These are phyloP conservation scores for Timema podura DNA, from an alignment of 2,888 invertebrate genomes.

Conservation along the genomic window DNA sequence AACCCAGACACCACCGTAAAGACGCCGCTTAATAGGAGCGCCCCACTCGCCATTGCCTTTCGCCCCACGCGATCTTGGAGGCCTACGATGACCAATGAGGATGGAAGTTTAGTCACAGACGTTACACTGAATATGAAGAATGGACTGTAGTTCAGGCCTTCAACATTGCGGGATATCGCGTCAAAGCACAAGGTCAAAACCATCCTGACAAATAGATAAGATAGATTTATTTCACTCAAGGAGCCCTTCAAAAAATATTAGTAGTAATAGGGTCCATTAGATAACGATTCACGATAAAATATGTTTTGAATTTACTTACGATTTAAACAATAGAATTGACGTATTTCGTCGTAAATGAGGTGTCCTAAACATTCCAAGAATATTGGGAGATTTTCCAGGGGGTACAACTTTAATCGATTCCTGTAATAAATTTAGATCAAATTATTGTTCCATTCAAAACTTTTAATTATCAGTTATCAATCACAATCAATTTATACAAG, in stretches of 20 bases:
- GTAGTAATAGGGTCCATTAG: no score
- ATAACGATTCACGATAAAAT: no score
- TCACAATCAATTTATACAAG: no score
- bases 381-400: constrained; percentile 37
- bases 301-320: constrained; percentile 46
- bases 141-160: constrained; percentile 53
- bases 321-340: constrained; percentile 55
- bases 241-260: no score
- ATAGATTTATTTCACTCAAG: no score
- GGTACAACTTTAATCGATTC: no score
- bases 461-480: no score
- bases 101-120: constrained; percentile 54
- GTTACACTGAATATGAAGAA: constrained; percentile 54
- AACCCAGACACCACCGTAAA: constrained; percentile 50
- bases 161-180: constrained; percentile 55
- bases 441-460: no score
- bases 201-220: constrained; percentile 46
- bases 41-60: constrained; percentile 53
- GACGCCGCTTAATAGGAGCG: constrained; percentile 50
- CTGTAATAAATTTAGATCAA: no score
- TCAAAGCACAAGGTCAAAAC: constrained; percentile 57
- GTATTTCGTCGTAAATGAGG: constrained; percentile 44
- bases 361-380: constrained; percentile 47
- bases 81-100: constrained; percentile 48
- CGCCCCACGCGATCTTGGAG: constrained; percentile 47